Evolutionary conservation across 2,113 vertebrate species (phyloP), one percentile per base, ranked within the genome.

Genomic region (Lycaon pictus): DNA sequence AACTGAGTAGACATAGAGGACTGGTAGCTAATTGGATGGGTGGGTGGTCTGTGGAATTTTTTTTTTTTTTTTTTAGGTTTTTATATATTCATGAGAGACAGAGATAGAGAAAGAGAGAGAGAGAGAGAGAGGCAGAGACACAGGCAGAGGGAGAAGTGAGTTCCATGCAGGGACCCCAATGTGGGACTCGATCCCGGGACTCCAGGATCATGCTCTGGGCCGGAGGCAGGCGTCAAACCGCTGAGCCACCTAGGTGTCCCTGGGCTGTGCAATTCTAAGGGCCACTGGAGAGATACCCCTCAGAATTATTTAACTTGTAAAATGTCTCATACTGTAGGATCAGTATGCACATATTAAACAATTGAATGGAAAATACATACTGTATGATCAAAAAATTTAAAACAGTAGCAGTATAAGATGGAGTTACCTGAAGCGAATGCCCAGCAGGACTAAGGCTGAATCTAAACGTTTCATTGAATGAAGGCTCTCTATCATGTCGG

Each of bases 381-480:
- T 55, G 4, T 43, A 22, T 29, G 0, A 77, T 62, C 55, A 12
- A 55, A 35, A 60, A n/a, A 16, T 53, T 55, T n/a, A 10, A 93
- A 79, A 60, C 29, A 51, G 17, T 53, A 29, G 55, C 0, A 11
- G 10, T n/a, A 35, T 60, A 80, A 48, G 69, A 35, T 0, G 97
- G 17, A 95, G 90, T 98, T 99, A 99, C 99, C 99, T 99, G 99
- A 97, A 99, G 99, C 89, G 99, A 99, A 98, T 99, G 99, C 93
- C 99, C 99, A 2, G 99, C 99, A 72, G 99, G 99, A 98, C 99
- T 99, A 92, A 99, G 99, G 72, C 99, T 99, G 98, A 99, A 99
- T 97, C 99, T 99, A 98, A 99, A 99, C 0, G 99, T 99, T 98
- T 99, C 99, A n/a, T 99, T 99, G 98, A 99, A 99, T 0, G 99